Evolutionary conservation across 2,113 vertebrate genomes (phyloP).

Genomic region (Silurus meridionalis): DNA sequence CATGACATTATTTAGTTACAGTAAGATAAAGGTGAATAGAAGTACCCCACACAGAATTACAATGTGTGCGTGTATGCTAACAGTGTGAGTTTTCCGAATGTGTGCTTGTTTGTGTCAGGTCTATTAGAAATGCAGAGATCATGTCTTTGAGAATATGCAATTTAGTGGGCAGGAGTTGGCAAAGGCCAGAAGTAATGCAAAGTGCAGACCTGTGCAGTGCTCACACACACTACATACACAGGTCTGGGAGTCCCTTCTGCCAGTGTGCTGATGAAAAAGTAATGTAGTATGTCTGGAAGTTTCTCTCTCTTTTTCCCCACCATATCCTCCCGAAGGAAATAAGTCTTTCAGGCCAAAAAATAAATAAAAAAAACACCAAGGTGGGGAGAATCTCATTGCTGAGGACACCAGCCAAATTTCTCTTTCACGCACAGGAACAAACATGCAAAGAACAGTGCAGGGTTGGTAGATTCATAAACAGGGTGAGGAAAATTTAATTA

Average conservation of each 20-base stretch:
- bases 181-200: constrained; percentile 48
- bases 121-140: constrained; percentile 43
- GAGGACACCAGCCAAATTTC: constrained; percentile 25
- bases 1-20: neutral
- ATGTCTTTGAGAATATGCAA: constrained; percentile 60
- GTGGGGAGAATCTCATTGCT: constrained; percentile 14
- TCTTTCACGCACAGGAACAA: constrained; percentile 23
- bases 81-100: constrained; percentile 23
- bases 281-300: constrained; percentile 76
- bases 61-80: neutral
- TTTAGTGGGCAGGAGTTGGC: constrained; percentile 60
- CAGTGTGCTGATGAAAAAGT: constrained; percentile 77
- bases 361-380: neutral
- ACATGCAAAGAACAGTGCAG: constrained; percentile 9
- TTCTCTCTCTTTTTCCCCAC: constrained; percentile 56
- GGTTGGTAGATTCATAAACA: constrained; percentile 22
- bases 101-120: constrained; percentile 19
- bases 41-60: neutral
- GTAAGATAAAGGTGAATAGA: neutral
- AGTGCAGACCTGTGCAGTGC: constrained; percentile 49
- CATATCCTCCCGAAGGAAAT: constrained; percentile 59
- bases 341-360: constrained; percentile 31
- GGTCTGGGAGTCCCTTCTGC: constrained; percentile 62
- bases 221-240: constrained; percentile 25
- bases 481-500: constrained; percentile 10